phyloP scores from a whole-genome alignment of 2,888 invertebrate genomes.

The Aphodius sticticus region DNA sequence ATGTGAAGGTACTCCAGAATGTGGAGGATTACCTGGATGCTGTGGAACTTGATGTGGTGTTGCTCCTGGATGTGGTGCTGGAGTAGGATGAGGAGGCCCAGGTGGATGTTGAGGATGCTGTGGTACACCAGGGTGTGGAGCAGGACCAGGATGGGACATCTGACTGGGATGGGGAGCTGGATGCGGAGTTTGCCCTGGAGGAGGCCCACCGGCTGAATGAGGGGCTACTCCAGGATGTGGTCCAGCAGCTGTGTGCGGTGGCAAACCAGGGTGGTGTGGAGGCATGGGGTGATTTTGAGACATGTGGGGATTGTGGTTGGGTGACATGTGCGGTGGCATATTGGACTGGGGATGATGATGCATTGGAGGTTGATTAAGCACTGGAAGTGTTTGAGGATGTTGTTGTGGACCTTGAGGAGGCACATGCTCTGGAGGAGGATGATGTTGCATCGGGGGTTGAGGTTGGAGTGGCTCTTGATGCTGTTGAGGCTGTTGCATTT shows the following conservation, averaged over 20 bases:
- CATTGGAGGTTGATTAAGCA: slow-evolving; percentile 23
- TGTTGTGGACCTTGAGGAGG: slow-evolving; percentile 32
- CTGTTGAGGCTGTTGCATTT: slow-evolving; percentile 32
- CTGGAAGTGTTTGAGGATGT: slow-evolving; percentile 43
- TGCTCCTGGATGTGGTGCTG: slow-evolving; percentile 27
- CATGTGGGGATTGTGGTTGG: slow-evolving; percentile 45
- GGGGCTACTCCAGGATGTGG: slow-evolving; percentile 37
- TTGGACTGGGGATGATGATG: slow-evolving; percentile 41
- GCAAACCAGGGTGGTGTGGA: slow-evolving; percentile 27
- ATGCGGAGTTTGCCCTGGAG: slow-evolving; percentile 33
- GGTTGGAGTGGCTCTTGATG: slow-evolving; percentile 28
- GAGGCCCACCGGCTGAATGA: slow-evolving; percentile 30
- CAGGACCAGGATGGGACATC: slow-evolving; percentile 27
- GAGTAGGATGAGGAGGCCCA: slow-evolving; percentile 32
- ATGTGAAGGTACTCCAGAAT: slow-evolving; percentile 33
- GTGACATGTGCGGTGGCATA: slow-evolving; percentile 42
- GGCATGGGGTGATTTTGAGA: slow-evolving; percentile 37
- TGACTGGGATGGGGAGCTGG: slow-evolving; percentile 5
- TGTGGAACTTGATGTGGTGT: slow-evolving; percentile 43
- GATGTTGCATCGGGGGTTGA: slow-evolving; percentile 43
- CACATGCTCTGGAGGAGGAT: slow-evolving; percentile 44
- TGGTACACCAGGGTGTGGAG: slow-evolving; percentile 45
- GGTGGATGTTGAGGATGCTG: slow-evolving; percentile 38
- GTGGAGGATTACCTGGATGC: slow-evolving; percentile 50
- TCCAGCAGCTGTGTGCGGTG: slow-evolving; percentile 31